Percentiles rank a stretch among this genome's conserved stretches.
These are phyloP conservation scores for Drosophila meridiana DNA, from an alignment of 2,888 invertebrate genomes.

Conservation along the genomic window DNA sequence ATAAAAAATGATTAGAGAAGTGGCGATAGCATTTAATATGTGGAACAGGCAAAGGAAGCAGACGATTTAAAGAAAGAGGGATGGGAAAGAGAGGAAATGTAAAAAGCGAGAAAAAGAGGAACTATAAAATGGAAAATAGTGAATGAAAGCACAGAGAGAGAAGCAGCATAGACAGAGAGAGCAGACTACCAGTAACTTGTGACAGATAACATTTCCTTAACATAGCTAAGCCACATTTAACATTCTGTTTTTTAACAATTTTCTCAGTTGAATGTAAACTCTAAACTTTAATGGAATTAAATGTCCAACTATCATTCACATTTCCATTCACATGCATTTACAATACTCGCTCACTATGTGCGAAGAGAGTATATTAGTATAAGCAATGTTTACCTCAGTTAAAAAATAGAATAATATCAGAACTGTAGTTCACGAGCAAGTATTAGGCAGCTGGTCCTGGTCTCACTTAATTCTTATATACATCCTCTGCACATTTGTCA, in stretches of 20 bases:
- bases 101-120: too few species aligned
- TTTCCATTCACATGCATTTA: not conserved
- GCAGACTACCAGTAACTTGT: too few species aligned
- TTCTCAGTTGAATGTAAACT: not conserved
- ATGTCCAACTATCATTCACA: not conserved
- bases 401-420: not conserved
- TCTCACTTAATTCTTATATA: not conserved
- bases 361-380: not conserved
- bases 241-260: not conserved
- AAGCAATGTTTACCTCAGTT: not conserved
- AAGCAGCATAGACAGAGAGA: too few species aligned
- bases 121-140: too few species aligned
- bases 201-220: not conserved
- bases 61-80: too few species aligned
- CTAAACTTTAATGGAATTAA: not conserved
- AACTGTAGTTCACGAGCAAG: not conserved
- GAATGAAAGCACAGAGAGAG: too few species aligned
- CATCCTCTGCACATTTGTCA: not conserved
- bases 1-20: slow-evolving; percentile 24
- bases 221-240: not conserved
- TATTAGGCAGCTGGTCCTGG: not conserved
- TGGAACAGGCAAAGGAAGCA: not conserved
- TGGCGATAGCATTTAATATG: not conserved
- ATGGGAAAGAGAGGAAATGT: too few species aligned
- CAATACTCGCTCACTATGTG: not conserved